phyloP scores from a whole-genome alignment of 1,140 invertebrate genomes.

The Hylyphantes graminicola region DNA sequence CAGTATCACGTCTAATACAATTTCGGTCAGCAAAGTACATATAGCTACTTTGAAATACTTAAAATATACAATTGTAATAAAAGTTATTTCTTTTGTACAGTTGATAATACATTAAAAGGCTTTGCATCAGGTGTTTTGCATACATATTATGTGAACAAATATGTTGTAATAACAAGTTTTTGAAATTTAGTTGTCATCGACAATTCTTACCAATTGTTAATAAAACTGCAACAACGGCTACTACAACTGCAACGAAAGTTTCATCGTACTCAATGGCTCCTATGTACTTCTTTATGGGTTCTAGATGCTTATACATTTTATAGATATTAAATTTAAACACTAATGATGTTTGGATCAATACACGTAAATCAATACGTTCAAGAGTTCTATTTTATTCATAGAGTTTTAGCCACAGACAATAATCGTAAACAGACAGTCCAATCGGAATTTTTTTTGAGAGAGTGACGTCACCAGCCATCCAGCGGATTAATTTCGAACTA shows the following conservation, averaged over 20 bases:
- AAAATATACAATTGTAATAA: neutral
- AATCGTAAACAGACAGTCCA: too few species aligned
- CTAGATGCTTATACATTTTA: constrained; percentile 7
- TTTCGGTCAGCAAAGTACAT: too few species aligned
- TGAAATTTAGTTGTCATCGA: neutral
- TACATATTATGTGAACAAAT: neutral
- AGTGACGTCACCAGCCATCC: too few species aligned
- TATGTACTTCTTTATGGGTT: constrained; percentile 42
- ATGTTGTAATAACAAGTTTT: neutral
- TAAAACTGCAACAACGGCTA: constrained; percentile 26
- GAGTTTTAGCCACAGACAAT: too few species aligned
- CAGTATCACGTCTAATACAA: too few species aligned
- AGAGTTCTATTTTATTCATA: too few species aligned
- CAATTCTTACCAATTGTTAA: constrained; percentile 34
- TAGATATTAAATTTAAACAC: neutral
- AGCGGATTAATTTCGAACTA: too few species aligned
- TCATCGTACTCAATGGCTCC: constrained; percentile 39
- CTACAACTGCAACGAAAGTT: constrained; percentile 34
- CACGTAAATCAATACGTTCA: too few species aligned
- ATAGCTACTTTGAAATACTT: neutral
- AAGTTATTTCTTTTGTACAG: neutral
- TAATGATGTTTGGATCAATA: neutral
- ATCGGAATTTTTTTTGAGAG: too few species aligned
- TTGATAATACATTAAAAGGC: neutral
- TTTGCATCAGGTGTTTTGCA: too few species aligned